phyloP scores from a whole-genome alignment of 1,140 invertebrate species.

The Drosophila melanogaster region Release_6_plus_ISO1_MT NT_037436.4:17780501-17781000 shows the following conservation, averaged over 20 bases:
- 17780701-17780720: conserved; percentile 11
- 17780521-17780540: no score
- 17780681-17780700: conserved; percentile 41
- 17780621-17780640: conserved; percentile 33
- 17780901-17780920: conserved; percentile 31
- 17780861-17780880: conserved; percentile 30
- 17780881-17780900: conserved; percentile 48
- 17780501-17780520: no score
- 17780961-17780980: conserved; percentile 65
- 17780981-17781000: conserved; percentile 81
- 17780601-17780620: background rate
- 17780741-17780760: background rate
- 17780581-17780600: background rate
- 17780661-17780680: background rate
- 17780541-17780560: no score
- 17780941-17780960: conserved; percentile 37
- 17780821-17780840: conserved; percentile 48
- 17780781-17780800: conserved; percentile 42
- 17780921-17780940: conserved; percentile 12
- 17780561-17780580: no score
- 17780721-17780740: background rate
- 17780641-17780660: conserved; percentile 21
- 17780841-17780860: conserved; percentile 35
- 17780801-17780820: conserved; percentile 46
- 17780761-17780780: conserved; percentile 5